Percentiles rank a stretch among this genome's conserved stretches.
phyloP scores from a whole-genome alignment of 2,888 invertebrate genomes.

The Drosophila rubida region DNA sequence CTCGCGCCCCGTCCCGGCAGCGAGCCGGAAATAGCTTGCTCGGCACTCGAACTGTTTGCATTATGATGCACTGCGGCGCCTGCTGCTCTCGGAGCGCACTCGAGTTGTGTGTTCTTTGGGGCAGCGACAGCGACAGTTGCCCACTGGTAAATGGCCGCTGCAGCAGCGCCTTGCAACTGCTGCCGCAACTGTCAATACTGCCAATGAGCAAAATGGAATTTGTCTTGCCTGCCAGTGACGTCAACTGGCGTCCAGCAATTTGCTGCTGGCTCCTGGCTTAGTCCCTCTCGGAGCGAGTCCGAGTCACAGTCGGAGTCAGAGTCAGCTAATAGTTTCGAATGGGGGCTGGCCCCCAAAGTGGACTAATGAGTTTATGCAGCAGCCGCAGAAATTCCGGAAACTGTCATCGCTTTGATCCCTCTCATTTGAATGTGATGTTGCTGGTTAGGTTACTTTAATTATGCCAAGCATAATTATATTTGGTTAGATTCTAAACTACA shows the following conservation, averaged over 20 bases:
- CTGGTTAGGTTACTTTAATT: constrained; percentile 23
- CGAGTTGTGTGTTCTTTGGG: constrained; percentile 32
- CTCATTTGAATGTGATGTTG: not conserved
- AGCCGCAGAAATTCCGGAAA: not conserved
- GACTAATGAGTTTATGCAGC: constrained; percentile 20
- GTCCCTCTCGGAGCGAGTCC: not conserved
- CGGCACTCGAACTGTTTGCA: constrained; percentile 75
- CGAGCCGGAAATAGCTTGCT: constrained; percentile 61
- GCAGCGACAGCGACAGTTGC: constrained; percentile 56
- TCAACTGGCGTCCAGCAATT: constrained; percentile 59
- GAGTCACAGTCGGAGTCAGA: too few relatives aligned
- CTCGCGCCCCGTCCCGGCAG: not conserved
- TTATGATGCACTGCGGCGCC: constrained; percentile 65
- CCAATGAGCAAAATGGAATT: constrained; percentile 73
- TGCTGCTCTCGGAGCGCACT: not conserved
- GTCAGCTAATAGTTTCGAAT: constrained; percentile 68
- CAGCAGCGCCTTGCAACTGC: not conserved
- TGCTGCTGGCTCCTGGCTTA: constrained; percentile 44
- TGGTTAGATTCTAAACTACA: constrained; percentile 26
- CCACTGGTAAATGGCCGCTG: constrained; percentile 46
- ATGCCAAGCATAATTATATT: constrained; percentile 32
- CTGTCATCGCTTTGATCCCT: constrained; percentile 25
- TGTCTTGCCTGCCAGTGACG: constrained; percentile 72
- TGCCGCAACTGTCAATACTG: constrained; percentile 70
- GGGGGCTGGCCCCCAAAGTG: constrained; percentile 35